Evolutionary conservation across 2,113 vertebrate species (phyloP).

Genomic region (Neoarius graeffei): DNA sequence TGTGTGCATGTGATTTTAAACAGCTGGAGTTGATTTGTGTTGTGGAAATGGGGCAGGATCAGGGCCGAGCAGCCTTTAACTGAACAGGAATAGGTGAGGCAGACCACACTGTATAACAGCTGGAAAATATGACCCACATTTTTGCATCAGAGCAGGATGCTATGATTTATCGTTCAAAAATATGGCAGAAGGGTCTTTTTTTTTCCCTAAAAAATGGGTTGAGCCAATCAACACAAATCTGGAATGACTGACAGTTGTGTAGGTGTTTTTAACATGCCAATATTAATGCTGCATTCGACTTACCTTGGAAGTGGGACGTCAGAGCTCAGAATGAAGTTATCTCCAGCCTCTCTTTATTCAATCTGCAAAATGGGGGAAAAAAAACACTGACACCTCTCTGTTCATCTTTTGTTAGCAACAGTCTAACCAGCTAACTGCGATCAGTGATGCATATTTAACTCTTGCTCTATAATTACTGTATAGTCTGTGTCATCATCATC

Average conservation of each 20-base stretch:
- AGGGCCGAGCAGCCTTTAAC: slow-evolving; percentile 31
- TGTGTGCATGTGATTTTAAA: slow-evolving; percentile 48
- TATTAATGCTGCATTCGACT: not conserved
- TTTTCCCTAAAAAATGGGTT: not conserved
- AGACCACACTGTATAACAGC: slow-evolving; percentile 5
- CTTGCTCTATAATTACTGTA: not conserved
- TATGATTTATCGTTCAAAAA: not conserved
- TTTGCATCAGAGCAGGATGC: not conserved
- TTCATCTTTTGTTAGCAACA: not conserved
- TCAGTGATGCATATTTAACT: not conserved
- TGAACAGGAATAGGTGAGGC: slow-evolving; percentile 38
- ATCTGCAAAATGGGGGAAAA: not conserved
- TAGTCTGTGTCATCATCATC: no score
- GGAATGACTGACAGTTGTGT: not conserved
- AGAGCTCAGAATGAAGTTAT: not conserved
- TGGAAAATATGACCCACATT: slow-evolving; percentile 13
- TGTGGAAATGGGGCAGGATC: slow-evolving; percentile 46
- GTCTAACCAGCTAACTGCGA: not conserved
- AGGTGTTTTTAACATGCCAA: not conserved
- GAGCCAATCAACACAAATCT: not conserved
- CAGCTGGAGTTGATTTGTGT: slow-evolving; percentile 56
- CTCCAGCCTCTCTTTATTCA: not conserved
- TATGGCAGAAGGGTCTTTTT: not conserved
- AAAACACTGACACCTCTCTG: not conserved
- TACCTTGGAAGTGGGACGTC: not conserved